Percentiles rank a stretch among this genome's conserved stretches.
phyloP scores from a whole-genome alignment of 2,113 vertebrate genomes.

The Bubo bubo region DNA sequence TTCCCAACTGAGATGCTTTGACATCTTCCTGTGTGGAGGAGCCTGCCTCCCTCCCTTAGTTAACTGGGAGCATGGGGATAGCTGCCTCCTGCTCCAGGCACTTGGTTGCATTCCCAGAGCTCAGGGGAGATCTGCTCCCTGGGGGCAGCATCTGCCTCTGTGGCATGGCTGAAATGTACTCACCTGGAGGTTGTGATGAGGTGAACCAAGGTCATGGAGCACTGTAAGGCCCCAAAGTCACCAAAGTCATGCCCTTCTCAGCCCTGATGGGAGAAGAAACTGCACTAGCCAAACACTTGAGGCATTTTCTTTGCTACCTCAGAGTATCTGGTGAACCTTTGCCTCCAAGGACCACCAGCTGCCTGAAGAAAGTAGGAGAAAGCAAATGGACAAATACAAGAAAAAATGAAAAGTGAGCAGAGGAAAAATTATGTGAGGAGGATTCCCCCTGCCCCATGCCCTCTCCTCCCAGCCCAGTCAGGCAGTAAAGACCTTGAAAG shows the following conservation, averaged over 20 bases:
- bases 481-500: neutral
- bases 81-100: neutral
- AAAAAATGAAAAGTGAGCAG: neutral
- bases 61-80: neutral
- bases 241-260: neutral
- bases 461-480: neutral
- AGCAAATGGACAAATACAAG: neutral
- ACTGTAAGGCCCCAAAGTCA: neutral
- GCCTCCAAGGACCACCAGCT: accelerated
- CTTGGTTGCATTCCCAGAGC: neutral
- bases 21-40: accelerated
- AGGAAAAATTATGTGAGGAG: neutral
- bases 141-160: accelerated
- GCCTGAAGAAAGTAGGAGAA: neutral
- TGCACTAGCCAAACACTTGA: neutral
- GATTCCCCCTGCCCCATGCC: accelerated
- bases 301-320: neutral
- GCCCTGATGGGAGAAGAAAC: neutral
- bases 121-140: neutral
- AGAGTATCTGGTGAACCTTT: neutral
- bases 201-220: neutral
- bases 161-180: neutral
- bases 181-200: accelerated
- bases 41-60: neutral
- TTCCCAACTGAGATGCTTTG: neutral